Evolutionary conservation across 2,888 invertebrate species (phyloP), one percentile per base, ranked within the genome.

Genomic region (Choreutis nemorana): DNA sequence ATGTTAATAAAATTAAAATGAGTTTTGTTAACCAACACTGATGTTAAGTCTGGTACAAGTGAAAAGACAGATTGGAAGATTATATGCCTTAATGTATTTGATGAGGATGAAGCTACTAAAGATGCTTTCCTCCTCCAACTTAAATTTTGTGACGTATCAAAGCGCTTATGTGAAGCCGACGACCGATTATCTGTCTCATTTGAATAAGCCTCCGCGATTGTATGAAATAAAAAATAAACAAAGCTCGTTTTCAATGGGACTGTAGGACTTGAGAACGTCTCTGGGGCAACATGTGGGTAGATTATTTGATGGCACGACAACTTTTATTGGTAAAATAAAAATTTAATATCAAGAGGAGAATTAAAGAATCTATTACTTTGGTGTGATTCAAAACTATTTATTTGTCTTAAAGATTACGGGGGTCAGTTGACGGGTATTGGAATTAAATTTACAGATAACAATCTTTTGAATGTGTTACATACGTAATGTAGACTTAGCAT

Each of bases 181-280:
- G 60, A 52, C 59, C 59, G 64, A 63, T 65, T 61, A 56, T 47
- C 40, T 28, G 32, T 33, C 50, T 31, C 54, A 64, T 66, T 66
- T 62, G 53, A 60, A 63, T 66, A 66, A 63, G 47, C 55, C 54
- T 46, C 50, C 40, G 49, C 55, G 54, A 60, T 58, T 53, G 48
- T 45, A 46, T 44, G 44, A 49, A 50, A 48, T 38, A 46, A 50
- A 52, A 51, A 45, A 44, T 30, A 30, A 34, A 32, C 31, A 31
- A 26, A 9, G 15, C 3, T n/a, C 9, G 9, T n/a, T 10, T n/a
- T 23, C 7, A 12, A 26, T 15, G 26, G 9, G 26, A 8, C 2
- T 14, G 23, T 13, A 9, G 9, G 13, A 23, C 11, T 13, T 11
- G 4, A 26, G 8, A 10, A 9, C 6, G 15, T 6, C 13, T n/a